Base-by-base conservation (phyloP, 2,888 invertebrate genomes). In the Ochropleura plecta region DNA sequence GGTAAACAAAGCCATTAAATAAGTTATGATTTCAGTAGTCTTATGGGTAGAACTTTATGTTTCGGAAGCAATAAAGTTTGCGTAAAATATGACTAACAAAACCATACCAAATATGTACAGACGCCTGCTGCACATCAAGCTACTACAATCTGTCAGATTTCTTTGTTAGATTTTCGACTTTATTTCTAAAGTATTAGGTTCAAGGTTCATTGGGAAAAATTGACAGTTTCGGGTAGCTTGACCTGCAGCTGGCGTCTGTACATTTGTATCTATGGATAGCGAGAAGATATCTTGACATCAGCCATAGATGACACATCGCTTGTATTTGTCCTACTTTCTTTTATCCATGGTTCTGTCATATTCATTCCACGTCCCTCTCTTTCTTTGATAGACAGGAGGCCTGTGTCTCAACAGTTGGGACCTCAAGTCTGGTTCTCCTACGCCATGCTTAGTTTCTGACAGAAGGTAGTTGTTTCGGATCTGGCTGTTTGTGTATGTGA, bases 1-100 rank as follows among this genome's bases (percentile, higher is more conserved):
- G 63, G 66, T 59, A 81, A 79, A 79, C 80, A 79, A 73, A 73
- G 66, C 57, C n/a, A 73, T 83, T 60, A 81, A 81, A 73, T 65
- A 60, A 40, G 64, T 79, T 83, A 83, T 73, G 83, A 70, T 69
- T 79, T 79, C 78, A 82, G 78, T 44, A 79, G 73, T 64, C 53
- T 59, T 63, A 81, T 55, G 14, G 40, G 42, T 66, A 46, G 18
- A 65, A 59, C 30, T 82, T 79, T 78, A 77, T 77, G 78, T 30
- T 59, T 55, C 44, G 55, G 7, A 46, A 69, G 44, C 70, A 10
- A 65, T 75, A 76, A 79, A 59, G n/a, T 66, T 75, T 14, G 30
- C 8, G n/a, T 63, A 46, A 62, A 66, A 62, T 77, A 77, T 77
- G 55, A 80, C 49, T 51, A 53, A 67, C 46, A 60, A 77, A 68